Evolutionary conservation across 2,888 invertebrate species (phyloP), one percentile per base, ranked within the genome.

Genomic region (Nemurella pictetii): DNA sequence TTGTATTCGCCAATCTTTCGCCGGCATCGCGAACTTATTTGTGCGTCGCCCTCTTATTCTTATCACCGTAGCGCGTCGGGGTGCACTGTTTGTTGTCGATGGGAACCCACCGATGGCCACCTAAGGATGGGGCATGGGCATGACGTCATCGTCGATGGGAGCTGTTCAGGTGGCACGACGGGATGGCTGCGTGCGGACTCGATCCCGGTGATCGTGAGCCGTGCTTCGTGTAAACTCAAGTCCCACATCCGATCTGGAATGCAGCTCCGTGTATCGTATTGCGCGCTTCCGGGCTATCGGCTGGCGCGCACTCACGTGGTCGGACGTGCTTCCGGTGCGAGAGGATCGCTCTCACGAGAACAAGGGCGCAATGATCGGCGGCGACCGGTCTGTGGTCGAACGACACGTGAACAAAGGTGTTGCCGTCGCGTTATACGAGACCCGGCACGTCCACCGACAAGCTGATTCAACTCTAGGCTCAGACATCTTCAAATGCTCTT

Each of bases 251-350:
- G 82, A 78, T 72, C 26, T 1, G 55, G 20, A 20, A 55, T 20
- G 55, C 1, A 55, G 55, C 55, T 55, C 55, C 55, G 3, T 12
- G 82, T 82, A 72, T 82, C 82, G 29, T 27, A 20, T 82, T 55
- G 55, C 81, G 36, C 82, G 2, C 55, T 82, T 82, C 82, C 82
- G 55, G 72, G n/a, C 3, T 12, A 55, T 55, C 55, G 55, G 1
- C 55, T 3, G n/a, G n/a, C 25, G 4, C 26, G 26, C 29, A 72
- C 72, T 82, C 72, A 82, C 82, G 82, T 82, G 82, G 72, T 26
- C 55, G 82, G 82, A 82, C 55, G 82, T n/a, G 72, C 82, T 82
- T 82, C 82, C 82, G 26, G 82, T 36, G 28, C 55, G 55, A 55
- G 15, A 12, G 12, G 55, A 12, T 55, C 55, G 2, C 15, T 55